Conservation (phyloP, 35 echinoderm and acorn worm species). For the Ophioderma brevispina region DNA sequence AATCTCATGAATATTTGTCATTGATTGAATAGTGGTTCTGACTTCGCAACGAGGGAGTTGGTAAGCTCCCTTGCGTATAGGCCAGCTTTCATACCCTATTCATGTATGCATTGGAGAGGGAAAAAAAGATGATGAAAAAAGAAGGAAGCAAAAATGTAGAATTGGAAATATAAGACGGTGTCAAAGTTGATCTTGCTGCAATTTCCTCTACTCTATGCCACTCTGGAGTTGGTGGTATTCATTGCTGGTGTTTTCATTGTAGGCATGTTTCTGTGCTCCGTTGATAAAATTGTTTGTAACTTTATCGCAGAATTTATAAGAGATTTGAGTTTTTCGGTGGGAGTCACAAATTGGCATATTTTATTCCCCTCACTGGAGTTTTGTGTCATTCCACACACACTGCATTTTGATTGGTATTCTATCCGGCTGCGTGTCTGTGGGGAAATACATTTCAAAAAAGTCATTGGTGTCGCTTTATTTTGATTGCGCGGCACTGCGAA, state of each 20-base stretch:
- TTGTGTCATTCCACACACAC: neutral
- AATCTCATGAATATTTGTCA: neutral
- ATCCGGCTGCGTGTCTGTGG: neutral
- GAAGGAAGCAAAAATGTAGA: neutral
- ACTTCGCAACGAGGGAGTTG: neutral
- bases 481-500: neutral
- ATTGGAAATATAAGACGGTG: neutral
- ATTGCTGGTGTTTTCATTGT: no score
- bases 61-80: neutral
- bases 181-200: no score
- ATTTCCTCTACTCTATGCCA: no score
- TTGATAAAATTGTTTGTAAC: no score
- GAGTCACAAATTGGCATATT: no score
- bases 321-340: no score
- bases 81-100: neutral
- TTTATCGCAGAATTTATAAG: no score
- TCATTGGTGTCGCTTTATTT: constrained; percentile 1
- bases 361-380: no score
- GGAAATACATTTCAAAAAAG: neutral
- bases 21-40: neutral
- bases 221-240: no score
- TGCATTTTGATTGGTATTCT: neutral
- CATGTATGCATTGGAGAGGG: neutral
- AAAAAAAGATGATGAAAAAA: neutral
- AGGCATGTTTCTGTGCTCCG: no score